These are phyloP conservation scores for Microhierax caerulescens DNA, from an alignment of 2,797 vertebrate species.

Conservation along the genomic window DNA sequence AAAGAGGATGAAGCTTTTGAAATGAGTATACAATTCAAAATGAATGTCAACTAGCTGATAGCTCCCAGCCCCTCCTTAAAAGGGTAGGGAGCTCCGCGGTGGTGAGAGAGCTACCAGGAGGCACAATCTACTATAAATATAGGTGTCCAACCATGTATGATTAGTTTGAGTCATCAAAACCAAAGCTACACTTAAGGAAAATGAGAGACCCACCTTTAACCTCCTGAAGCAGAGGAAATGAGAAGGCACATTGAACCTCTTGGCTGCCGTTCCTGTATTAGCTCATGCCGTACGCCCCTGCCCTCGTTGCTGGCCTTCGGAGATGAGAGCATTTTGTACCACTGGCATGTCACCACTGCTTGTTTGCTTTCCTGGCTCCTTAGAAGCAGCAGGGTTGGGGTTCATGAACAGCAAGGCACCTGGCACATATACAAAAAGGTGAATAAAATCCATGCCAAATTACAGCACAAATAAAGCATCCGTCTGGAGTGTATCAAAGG, in stretches of 20 bases:
- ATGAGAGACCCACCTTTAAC: constrained; percentile 45
- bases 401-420: constrained; percentile 40
- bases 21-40: background rate
- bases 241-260: constrained; percentile 2
- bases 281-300: background rate
- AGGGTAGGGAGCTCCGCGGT: fast-evolving
- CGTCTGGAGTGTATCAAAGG: background rate
- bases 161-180: constrained; percentile 46
- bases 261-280: background rate
- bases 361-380: constrained; percentile 36
- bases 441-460: constrained; percentile 34
- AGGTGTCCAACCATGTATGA: background rate
- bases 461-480: constrained; percentile 17
- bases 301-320: background rate
- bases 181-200: constrained; percentile 4
- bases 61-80: background rate
- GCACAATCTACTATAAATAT: background rate
- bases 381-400: background rate
- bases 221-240: constrained; percentile 18
- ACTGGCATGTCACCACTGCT: background rate
- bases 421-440: constrained; percentile 5
- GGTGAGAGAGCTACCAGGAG: background rate
- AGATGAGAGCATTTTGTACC: background rate
- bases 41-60: background rate
- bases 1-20: background rate